Evolutionary conservation across 2,797 vertebrate species (phyloP).

Genomic region (Tachyglossus aculeatus): DNA sequence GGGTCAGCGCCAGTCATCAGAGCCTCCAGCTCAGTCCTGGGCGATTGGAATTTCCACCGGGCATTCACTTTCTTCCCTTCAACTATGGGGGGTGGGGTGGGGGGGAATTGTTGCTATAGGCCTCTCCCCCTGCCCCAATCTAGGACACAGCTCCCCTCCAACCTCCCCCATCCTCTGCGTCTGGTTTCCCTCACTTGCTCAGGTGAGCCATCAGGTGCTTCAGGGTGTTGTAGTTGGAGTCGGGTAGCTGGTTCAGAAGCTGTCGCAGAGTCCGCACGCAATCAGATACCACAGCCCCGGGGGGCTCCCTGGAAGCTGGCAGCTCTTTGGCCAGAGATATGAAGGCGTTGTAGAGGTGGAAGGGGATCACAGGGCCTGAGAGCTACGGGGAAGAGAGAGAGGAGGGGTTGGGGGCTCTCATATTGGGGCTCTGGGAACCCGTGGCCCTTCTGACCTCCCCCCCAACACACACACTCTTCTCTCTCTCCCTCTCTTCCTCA

Average conservation of each 20-base stretch:
- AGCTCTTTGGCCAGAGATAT: slow-evolving; percentile 82
- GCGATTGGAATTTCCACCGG: accelerated
- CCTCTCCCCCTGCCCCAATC: too few relatives aligned
- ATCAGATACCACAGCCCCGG: slow-evolving; percentile 18
- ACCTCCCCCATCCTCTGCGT: not conserved
- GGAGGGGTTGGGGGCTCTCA: not conserved
- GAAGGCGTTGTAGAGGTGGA: slow-evolving; percentile 84
- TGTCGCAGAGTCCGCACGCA: slow-evolving; percentile 63
- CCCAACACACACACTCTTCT: not conserved
- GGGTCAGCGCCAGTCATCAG: not conserved
- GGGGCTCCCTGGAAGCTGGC: slow-evolving; percentile 61
- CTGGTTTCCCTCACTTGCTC: slow-evolving; percentile 71
- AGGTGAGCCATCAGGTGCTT: slow-evolving; percentile 85
- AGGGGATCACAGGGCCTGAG: slow-evolving; percentile 85
- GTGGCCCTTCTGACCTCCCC: not conserved
- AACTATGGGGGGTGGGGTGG: too few relatives aligned
- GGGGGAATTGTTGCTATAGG: too few relatives aligned
- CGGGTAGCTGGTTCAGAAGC: slow-evolving; percentile 70
- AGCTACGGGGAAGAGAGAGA: slow-evolving; percentile 75
- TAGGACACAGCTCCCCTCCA: too few relatives aligned
- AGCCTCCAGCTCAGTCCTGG: not conserved
- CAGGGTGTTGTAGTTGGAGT: slow-evolving; percentile 84
- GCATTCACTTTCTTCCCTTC: too few relatives aligned
- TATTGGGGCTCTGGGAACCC: not conserved
- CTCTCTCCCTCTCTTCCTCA: not conserved